A percentile compares a stretch with the other conserved stretches of the same genome.
Conservation (phyloP, 2,113 vertebrate genomes). For the Rhinolophus sinicus region DNA sequence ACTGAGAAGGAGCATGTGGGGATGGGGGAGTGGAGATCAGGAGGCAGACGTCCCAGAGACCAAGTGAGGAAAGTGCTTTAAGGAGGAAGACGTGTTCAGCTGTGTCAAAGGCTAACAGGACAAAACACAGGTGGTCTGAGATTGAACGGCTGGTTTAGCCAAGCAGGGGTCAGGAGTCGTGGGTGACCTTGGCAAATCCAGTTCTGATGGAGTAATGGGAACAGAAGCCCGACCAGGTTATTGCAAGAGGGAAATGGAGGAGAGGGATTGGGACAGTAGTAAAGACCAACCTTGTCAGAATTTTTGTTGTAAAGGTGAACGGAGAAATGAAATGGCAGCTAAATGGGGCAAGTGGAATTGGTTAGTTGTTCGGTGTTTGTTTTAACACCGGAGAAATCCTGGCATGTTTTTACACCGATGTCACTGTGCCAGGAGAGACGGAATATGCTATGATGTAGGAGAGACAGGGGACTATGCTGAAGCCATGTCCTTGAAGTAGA, state of each 20-base stretch:
- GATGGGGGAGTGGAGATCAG: not conserved
- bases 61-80: no score
- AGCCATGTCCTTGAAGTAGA: not conserved
- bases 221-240: not conserved
- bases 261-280: not conserved
- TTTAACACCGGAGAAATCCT: not conserved
- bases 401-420: not conserved
- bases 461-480: not conserved
- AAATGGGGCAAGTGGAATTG: not conserved
- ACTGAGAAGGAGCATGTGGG: no score
- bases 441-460: fast-evolving
- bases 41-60: not conserved
- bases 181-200: not conserved
- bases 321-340: not conserved
- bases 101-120: not conserved
- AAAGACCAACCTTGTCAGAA: not conserved
- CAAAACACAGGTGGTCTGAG: not conserved
- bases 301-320: not conserved
- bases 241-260: not conserved
- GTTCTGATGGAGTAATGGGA: not conserved
- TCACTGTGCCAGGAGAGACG: not conserved
- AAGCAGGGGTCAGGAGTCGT: not conserved
- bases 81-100: not conserved
- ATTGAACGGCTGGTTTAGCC: not conserved
- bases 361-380: not conserved